These are phyloP conservation scores for Drosophila atroscutellata DNA, from an alignment of 2,888 invertebrate species.

Conservation along the genomic window DNA sequence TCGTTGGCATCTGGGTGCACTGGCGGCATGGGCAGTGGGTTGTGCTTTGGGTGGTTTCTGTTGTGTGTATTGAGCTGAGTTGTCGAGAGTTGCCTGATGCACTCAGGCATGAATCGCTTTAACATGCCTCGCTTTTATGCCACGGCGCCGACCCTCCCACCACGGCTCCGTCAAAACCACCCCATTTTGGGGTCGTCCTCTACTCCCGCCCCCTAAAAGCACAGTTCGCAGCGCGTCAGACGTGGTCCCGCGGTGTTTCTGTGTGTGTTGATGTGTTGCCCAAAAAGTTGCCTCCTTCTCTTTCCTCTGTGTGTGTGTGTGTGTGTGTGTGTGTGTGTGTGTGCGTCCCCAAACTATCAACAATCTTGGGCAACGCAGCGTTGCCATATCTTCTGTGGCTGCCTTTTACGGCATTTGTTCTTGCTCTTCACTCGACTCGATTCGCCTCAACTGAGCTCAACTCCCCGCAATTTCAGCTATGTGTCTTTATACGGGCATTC, in stretches of 20 bases:
- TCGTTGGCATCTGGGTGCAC: constrained; percentile 45
- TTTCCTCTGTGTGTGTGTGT: constrained; percentile 10
- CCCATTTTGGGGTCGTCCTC: not conserved
- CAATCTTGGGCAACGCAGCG: constrained; percentile 67
- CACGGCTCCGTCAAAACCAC: constrained; percentile 7
- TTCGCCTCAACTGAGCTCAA: constrained; percentile 21
- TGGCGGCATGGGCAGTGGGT: not conserved
- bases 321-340: constrained; percentile 11
- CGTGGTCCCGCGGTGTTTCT: not conserved
- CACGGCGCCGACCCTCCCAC: constrained; percentile 23
- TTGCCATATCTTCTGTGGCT: constrained; percentile 68
- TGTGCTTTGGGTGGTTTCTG: not conserved
- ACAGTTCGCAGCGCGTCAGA: constrained; percentile 5
- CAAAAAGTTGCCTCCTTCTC: constrained; percentile 41
- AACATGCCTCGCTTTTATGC: constrained; percentile 71
- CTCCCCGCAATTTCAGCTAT: constrained; percentile 18
- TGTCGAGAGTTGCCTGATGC: constrained; percentile 52
- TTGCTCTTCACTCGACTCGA: constrained; percentile 18
- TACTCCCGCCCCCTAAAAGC: not conserved
- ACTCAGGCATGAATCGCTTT: constrained; percentile 77
- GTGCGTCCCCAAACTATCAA: constrained; percentile 55
- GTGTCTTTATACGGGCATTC: constrained; percentile 28
- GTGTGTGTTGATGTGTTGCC: constrained; percentile 29
- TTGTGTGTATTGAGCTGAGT: constrained; percentile 5
- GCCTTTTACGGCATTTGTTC: constrained; percentile 39